Evolutionary conservation across 2,888 invertebrate genomes (phyloP).

Genomic region (Apamea epomidion): DNA sequence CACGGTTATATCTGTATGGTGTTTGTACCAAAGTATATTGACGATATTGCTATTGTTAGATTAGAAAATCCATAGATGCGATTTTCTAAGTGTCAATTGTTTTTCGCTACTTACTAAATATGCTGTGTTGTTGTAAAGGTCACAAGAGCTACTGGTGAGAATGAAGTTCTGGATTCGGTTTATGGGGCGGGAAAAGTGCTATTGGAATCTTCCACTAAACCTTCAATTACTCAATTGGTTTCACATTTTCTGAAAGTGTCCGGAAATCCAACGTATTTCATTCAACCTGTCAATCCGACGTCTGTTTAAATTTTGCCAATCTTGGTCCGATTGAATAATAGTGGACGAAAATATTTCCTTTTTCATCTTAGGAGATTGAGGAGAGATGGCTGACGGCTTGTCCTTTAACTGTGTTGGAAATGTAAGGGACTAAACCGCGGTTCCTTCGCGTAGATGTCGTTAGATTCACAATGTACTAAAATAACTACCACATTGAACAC

Average conservation of each 20-base stretch:
- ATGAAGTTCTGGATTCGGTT: too few species aligned
- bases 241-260: constrained; percentile 49
- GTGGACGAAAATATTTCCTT: constrained; percentile 50
- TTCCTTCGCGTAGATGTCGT: too few species aligned
- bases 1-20: neutral
- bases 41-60: neutral
- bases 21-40: neutral
- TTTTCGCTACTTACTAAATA: too few species aligned
- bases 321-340: constrained; percentile 46
- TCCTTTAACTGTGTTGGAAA: constrained; percentile 12
- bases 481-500: too few species aligned
- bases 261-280: constrained; percentile 53
- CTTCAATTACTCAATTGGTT: constrained; percentile 48
- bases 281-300: constrained; percentile 55
- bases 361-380: constrained; percentile 43
- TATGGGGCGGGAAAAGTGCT: too few species aligned
- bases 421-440: neutral
- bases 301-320: constrained; percentile 64
- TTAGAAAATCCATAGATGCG: neutral
- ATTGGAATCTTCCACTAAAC: constrained; percentile 7
- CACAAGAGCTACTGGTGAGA: too few species aligned
- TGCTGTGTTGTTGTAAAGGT: too few species aligned
- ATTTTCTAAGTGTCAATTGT: too few species aligned
- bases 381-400: constrained; percentile 35
- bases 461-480: too few species aligned